Evolutionary conservation across 2,797 vertebrate species (phyloP), one percentile per base, ranked within the genome.

Genomic region (Adelosebastes latens): DNA sequence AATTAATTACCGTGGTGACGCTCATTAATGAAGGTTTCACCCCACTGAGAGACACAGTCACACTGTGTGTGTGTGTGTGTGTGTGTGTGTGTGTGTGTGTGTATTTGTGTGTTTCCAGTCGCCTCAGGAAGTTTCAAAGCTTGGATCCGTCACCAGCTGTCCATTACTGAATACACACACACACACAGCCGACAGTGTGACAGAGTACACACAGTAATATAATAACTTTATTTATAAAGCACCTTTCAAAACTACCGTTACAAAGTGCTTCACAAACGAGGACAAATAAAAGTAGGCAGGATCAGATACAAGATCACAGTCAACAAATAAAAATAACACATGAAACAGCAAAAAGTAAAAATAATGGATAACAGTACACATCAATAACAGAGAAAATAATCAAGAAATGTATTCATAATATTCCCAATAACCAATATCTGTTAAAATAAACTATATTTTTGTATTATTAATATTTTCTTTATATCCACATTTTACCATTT

Each of bases 11-110:
- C 8, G 63, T 64, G 76, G 85, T 53, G 88, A 84, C 24, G 68
- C 84, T 88, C 61, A 16, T 90, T 92, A 90, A 90, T 90, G 75
- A 90, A 89, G 85, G 84, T 89, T 88, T 83, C 75, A 76, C 72
- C 83, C 66, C 76, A 72, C 79, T 49, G 79, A 84, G 80, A 46
- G 56, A 29, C 60, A 34, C 32, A 25, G 59, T 8, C 60, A 34
- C 32, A 25, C 55, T 8, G 65, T 68, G 80, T 59, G 66, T 68
- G 68, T 59, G 68, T 62, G 65, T 70, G 67, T 59, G 68, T 77
- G 73, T 29, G 72, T 9, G 68, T 27, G 39, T 27, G 53, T 59
- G 72, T 65, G 68, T 36, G 75, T 29, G 56, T 34, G 18, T 29
- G 75, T 42, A 55, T 65, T 73, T 59, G 31, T 74, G 63, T 78